Evolutionary conservation across 2,113 vertebrate genomes (phyloP).

Genomic region (Gambusia affinis): DNA sequence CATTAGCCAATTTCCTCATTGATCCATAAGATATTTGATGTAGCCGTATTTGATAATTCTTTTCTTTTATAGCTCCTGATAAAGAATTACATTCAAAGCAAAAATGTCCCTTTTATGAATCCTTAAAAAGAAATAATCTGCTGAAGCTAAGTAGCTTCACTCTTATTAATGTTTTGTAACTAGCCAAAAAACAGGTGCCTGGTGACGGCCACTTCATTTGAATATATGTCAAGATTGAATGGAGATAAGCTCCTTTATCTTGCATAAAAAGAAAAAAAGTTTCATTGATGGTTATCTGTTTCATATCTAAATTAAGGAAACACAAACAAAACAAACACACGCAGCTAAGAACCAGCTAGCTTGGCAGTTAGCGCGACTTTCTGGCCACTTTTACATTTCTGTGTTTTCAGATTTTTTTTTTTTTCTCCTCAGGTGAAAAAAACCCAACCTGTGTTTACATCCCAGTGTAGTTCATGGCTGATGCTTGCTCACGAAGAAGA

Average conservation of each 20-base stretch:
- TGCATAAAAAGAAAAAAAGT: conserved; percentile 7
- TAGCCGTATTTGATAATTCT: too few species aligned
- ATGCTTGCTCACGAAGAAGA: too few species aligned
- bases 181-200: background rate
- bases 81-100: background rate
- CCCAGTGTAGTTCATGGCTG: too few species aligned
- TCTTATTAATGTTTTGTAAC: background rate
- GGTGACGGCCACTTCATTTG: background rate
- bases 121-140: background rate
- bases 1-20: too few species aligned
- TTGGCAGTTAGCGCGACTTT: background rate
- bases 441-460: too few species aligned
- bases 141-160: background rate
- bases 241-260: conserved; percentile 6
- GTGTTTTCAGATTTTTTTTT: too few species aligned
- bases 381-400: too few species aligned
- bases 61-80: too few species aligned
- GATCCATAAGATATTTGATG: too few species aligned
- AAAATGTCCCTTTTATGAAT: too few species aligned
- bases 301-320: background rate
- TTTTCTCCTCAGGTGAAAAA: too few species aligned
- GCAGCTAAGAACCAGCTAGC: too few species aligned
- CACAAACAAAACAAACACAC: background rate
- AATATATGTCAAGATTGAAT: background rate
- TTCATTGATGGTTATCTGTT: background rate